Percentiles rank a stretch among this genome's conserved stretches.
phyloP scores from a whole-genome alignment of 2,888 invertebrate species.

The Neuroscelio doddi region DNA sequence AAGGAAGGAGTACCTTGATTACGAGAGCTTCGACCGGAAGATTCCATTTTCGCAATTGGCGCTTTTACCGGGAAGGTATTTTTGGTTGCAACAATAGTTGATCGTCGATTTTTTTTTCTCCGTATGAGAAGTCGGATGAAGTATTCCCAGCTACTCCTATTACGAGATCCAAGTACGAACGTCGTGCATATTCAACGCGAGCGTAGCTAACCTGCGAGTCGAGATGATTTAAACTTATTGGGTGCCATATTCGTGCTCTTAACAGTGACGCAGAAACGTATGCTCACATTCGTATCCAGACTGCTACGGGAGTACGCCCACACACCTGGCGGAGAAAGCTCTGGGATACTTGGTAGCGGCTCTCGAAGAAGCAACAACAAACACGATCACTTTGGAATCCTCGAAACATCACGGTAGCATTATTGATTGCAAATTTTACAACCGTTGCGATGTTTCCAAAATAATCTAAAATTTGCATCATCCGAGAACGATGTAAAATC shows the following conservation, averaged over 20 bases:
- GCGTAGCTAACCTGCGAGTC: constrained; percentile 46
- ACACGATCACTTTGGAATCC: constrained; percentile 29
- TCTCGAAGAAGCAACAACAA: constrained; percentile 39
- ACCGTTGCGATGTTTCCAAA: no score
- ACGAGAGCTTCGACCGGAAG: no score
- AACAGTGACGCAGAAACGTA: constrained; percentile 49
- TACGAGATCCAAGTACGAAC: constrained; percentile 46
- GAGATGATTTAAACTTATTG: constrained; percentile 69
- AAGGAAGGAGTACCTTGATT: constrained; percentile 51
- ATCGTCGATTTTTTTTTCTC: no score
- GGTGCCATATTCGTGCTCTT: constrained; percentile 61
- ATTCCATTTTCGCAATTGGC: no score
- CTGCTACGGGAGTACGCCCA: constrained; percentile 37
- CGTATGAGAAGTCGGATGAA: not conserved
- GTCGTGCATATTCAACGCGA: constrained; percentile 20
- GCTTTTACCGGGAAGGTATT: no score
- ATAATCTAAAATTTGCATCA: no score
- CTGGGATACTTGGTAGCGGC: constrained; percentile 18
- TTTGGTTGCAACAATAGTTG: no score
- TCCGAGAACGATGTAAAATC: no score
- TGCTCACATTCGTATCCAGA: constrained; percentile 7
- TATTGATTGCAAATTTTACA: no score
- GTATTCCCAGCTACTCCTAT: constrained; percentile 42
- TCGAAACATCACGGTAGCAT: no score
- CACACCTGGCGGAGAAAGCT: constrained; percentile 43